Conservation (phyloP, 2,113 vertebrate genomes). For the Oreochromis aureus region DNA sequence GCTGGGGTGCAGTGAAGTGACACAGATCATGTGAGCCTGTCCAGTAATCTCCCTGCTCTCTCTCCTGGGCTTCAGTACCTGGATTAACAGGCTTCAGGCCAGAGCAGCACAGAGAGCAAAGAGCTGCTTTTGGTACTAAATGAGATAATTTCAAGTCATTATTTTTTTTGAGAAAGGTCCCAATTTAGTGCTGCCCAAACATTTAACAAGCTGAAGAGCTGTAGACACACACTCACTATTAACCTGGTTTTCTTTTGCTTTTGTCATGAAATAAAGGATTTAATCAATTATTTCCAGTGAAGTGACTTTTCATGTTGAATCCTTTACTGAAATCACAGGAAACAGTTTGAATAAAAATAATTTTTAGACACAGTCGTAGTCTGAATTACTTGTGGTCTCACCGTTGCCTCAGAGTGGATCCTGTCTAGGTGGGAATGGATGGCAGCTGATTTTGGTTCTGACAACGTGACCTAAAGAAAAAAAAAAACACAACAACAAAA, state of each 20-base stretch:
- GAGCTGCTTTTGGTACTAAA: not conserved
- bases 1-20: not conserved
- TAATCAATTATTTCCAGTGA: not conserved
- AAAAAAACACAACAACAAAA: not conserved
- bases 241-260: not conserved
- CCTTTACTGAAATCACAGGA: not conserved
- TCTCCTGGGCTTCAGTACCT: not conserved
- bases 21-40: constrained; percentile 12
- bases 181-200: not conserved
- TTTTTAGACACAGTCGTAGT: not conserved
- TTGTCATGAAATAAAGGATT: not conserved
- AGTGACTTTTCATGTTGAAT: not conserved
- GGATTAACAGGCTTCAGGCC: constrained; percentile 19
- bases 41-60: constrained; percentile 3
- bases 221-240: not conserved
- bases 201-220: not conserved
- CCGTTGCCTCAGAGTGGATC: not conserved
- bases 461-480: constrained; percentile 16
- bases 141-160: not conserved
- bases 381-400: not conserved
- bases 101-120: not conserved
- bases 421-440: not conserved
- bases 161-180: not conserved
- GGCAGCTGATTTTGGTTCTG: not conserved
- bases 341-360: not conserved